Base-by-base conservation (phyloP, 1,140 invertebrate species). In the Coboldia fuscipes region DNA sequence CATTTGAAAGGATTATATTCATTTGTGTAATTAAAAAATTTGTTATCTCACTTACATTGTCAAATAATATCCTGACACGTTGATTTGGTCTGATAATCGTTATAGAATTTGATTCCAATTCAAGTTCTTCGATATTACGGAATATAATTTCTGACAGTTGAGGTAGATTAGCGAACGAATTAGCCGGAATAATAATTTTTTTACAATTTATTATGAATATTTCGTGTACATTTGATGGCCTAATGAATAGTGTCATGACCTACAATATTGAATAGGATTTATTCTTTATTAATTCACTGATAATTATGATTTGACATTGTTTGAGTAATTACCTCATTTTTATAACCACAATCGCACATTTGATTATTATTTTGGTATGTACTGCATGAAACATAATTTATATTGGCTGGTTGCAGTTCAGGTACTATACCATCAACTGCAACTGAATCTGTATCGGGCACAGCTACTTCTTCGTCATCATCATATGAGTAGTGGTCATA, bases 61-160 rank as follows among this genome's bases (percentile, higher is more conserved):
- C 45, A 37, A 54, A 54, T 16, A 49, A 45, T 4, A 54, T 50
- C 50, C 10, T 51, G 26, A 0, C 48, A 44, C 34, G 12, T 3
- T 10, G 24, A 27, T n/a, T 12, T 12, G 24, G 24, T 27, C 10
- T 3, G 4, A n/a, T 27, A 14, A 27, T n/a, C 14, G 41, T 43
- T 10, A 54, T 22, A 0, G 51, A 48, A 18, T 46, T 42, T 27
- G 47, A 35, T 9, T 55, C 40, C n/a, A 70, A 44, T 10, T 45
- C 54, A 3, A 70, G 45, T 19, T 62, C 56, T 2, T 42, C 43
- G 12, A 70, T 51, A 45, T 65, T 61, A 15, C 44, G 34, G 35
- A 69, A 47, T 9, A 46, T 56, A 4, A 70, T 51, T 32, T 56
- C 58, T 10, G 52, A 50, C 15, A 70, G 45, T 1, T 51, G 55